Conservation (phyloP, 2,113 vertebrate species). For the Brachionichthys hirsutus region DNA sequence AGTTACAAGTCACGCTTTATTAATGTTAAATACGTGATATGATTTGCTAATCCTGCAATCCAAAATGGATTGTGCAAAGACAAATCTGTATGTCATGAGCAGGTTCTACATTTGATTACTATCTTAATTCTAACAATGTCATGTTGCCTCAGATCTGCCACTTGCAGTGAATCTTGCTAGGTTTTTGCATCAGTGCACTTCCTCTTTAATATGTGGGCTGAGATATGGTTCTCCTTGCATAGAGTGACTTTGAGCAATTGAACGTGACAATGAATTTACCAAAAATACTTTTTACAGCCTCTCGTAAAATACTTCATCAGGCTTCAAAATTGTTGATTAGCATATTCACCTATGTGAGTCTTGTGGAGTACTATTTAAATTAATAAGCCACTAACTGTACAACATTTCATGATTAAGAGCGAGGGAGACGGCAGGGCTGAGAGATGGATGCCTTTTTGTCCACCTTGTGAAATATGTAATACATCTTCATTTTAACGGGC, state of each 20-base stretch:
- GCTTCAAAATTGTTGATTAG: slow-evolving; percentile 72
- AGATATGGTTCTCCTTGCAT: slow-evolving; percentile 52
- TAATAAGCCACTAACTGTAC: slow-evolving; percentile 72
- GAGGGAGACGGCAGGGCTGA: slow-evolving; percentile 13
- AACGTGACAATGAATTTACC: slow-evolving; percentile 66
- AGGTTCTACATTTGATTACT: slow-evolving; percentile 5
- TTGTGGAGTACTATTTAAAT: slow-evolving; percentile 64
- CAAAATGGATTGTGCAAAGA: background rate
- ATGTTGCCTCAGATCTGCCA: slow-evolving; percentile 20
- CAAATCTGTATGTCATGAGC: background rate
- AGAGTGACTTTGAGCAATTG: slow-evolving; percentile 64
- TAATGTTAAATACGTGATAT: background rate
- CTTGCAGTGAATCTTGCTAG: slow-evolving; percentile 20
- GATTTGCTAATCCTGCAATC: background rate
- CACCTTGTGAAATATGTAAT: slow-evolving; percentile 74
- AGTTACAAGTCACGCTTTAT: background rate
- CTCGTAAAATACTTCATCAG: slow-evolving; percentile 69
- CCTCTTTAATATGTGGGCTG: slow-evolving; percentile 43
- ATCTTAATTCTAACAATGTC: slow-evolving; percentile 20
- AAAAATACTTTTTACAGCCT: slow-evolving; percentile 67
- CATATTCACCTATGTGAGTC: slow-evolving; percentile 65
- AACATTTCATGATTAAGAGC: slow-evolving; percentile 49
- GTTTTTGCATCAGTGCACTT: slow-evolving; percentile 34
- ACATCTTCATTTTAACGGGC: slow-evolving; percentile 76
- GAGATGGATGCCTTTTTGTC: slow-evolving; percentile 70